Conservation (phyloP, 1,140 invertebrate species). For the Dendrolimus punctatus region DNA sequence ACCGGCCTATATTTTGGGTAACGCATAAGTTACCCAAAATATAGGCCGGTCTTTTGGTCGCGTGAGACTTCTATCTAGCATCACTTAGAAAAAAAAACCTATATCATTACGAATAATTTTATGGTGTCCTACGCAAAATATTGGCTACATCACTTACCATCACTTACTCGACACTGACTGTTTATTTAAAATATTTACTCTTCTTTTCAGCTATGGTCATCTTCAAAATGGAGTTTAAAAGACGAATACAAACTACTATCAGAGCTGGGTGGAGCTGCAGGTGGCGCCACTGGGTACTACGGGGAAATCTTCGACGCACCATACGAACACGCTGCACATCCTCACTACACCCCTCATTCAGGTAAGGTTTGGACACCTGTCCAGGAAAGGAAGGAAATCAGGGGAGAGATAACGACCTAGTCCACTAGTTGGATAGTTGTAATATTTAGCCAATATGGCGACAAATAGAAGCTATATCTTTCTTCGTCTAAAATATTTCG, state of each 20-base stretch:
- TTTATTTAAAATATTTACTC: constrained; percentile 1
- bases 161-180: background rate
- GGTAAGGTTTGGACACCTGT: constrained; percentile 23
- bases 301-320: constrained; percentile 57
- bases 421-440: background rate
- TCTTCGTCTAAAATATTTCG: background rate
- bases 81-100: too few species aligned
- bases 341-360: constrained; percentile 58
- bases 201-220: constrained; percentile 77
- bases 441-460: too few species aligned
- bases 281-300: constrained; percentile 55
- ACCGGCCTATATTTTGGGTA: too few species aligned
- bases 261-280: constrained; percentile 78
- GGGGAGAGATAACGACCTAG: background rate
- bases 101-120: too few species aligned
- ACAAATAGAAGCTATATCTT: background rate
- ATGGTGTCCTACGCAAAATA: too few species aligned
- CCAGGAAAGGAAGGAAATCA: background rate
- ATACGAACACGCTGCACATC: constrained; percentile 54
- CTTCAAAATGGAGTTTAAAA: constrained; percentile 92
- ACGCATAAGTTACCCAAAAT: too few species aligned
- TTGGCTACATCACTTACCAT: too few species aligned
- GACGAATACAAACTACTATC: constrained; percentile 90
- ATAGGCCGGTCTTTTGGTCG: too few species aligned
- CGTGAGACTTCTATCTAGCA: too few species aligned